Base-by-base conservation (phyloP, 2,113 vertebrate species). In the Pundamilia nyererei region DNA sequence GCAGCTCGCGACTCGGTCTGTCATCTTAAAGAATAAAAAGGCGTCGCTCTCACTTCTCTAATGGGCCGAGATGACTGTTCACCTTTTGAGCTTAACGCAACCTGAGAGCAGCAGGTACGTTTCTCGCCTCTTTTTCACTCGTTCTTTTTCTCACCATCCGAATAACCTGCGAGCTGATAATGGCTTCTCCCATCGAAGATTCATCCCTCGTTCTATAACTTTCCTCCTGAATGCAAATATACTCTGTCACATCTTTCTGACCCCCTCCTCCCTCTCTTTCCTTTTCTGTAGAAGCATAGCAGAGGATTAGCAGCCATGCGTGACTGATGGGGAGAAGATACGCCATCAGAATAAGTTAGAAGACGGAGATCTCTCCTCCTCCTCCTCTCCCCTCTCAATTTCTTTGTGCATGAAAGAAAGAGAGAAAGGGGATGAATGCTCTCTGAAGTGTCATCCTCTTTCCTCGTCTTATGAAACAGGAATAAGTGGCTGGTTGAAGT, bases 241-340 rank as follows among this genome's bases (percentile, higher is more conserved):
- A 19, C 85, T 84, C 82, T 35, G 65, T 94, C 92, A 91, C 91
- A 94, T 95, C 92, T 93, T 89, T 89, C 82, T 90, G 87, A 91
- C 86, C 91, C 88, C 85, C 86, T 24, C n/a, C 79, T 53, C 80
- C 47, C 29, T 65, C 60, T 79, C 45, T 85, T 70, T 56, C 49
- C 70, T 55, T 80, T 85, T 83, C 77, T 79, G 82, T n/a, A 80
- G 89, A 83, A 86, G 91, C 89, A 89, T 79, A 93, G 92, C 81
- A 82, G 91, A 94, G 94, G 96, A 96, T 96, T 96, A 96, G 90
- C 95, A 94, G 84, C 92, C 89, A 83, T 85, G 93, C 82, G 68
- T 95, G 93, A 96, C 95, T 96, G 96, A 96, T 96, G 93, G 91
- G 91, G 80, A 91, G 93, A 89, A 95, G 94, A 94, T 93, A 93